Conservation (phyloP, 2,797 vertebrate genomes). For the Novumbra hubbsi region DNA sequence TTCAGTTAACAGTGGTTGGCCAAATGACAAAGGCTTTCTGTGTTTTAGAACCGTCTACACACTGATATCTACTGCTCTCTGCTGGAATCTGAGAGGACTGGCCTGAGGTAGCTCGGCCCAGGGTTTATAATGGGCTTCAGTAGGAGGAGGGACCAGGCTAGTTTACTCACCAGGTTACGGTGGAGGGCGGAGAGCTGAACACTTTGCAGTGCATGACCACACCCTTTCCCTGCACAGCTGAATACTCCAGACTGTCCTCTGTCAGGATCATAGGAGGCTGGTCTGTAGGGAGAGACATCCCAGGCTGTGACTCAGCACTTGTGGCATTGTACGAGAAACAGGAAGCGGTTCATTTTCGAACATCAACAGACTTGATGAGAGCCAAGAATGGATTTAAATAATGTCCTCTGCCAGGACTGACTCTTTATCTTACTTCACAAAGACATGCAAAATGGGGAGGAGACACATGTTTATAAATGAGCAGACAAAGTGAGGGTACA, state of each 20-base stretch:
- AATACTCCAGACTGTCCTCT: slow-evolving; percentile 78
- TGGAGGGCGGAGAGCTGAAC: slow-evolving; percentile 87
- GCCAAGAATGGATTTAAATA: neutral
- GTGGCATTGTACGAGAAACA: neutral
- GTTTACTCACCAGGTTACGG: slow-evolving; percentile 78
- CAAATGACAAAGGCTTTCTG: neutral
- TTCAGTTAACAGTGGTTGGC: slow-evolving; percentile 3
- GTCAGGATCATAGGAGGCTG: slow-evolving; percentile 88
- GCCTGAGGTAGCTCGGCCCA: neutral
- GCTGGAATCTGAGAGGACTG: slow-evolving; percentile 42
- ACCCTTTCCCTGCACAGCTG: slow-evolving; percentile 76
- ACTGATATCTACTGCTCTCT: slow-evolving; percentile 68
- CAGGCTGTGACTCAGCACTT: slow-evolving; percentile 9
- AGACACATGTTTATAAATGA: neutral
- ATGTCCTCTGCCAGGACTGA: neutral
- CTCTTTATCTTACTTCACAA: neutral
- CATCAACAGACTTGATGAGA: neutral
- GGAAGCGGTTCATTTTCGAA: neutral
- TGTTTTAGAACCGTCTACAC: neutral
- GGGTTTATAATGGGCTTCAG: neutral
- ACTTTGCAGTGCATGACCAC: slow-evolving; percentile 83
- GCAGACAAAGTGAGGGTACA: slow-evolving; percentile 1
- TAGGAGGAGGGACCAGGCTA: neutral
- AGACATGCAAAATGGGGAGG: neutral
- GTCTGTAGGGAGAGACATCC: slow-evolving; percentile 70